Percentiles rank a stretch among this genome's conserved stretches.
Evolutionary conservation across 2,888 invertebrate species (phyloP).

Genomic region (Dolichopus griseipennis): DNA sequence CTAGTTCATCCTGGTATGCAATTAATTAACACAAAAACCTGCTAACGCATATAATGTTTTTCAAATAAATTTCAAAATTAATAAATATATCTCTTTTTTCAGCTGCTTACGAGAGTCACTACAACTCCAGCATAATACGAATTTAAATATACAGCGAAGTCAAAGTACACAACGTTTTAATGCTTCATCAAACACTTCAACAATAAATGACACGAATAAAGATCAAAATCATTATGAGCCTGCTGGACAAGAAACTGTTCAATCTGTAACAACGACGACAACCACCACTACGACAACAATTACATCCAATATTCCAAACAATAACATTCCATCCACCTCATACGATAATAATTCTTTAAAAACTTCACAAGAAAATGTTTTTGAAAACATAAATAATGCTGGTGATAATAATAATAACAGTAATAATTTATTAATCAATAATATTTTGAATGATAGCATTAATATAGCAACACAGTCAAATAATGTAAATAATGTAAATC

Average conservation of each 20-base stretch:
- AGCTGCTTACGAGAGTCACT: slow-evolving; percentile 42
- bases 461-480: slow-evolving; percentile 19
- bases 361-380: slow-evolving; percentile 12
- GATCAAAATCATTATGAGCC: slow-evolving; percentile 25
- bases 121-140: slow-evolving; percentile 43
- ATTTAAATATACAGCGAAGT: slow-evolving; percentile 43
- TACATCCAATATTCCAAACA: slow-evolving; percentile 15
- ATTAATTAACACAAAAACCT: not conserved
- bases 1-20: slow-evolving; percentile 35
- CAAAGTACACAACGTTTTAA: slow-evolving; percentile 42
- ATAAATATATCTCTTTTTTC: slow-evolving; percentile 13
- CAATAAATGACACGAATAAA: slow-evolving; percentile 25
- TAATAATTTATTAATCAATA: slow-evolving; percentile 18
- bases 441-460: slow-evolving; percentile 13
- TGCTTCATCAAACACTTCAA: slow-evolving; percentile 2
- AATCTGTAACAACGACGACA: slow-evolving; percentile 15
- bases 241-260: slow-evolving; percentile 24
- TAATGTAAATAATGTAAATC: slow-evolving; percentile 26
- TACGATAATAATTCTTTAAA: slow-evolving; percentile 14
- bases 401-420: slow-evolving; percentile 23
- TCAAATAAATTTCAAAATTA: not conserved
- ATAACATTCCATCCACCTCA: not conserved
- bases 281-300: slow-evolving; percentile 11
- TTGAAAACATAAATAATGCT: slow-evolving; percentile 14
- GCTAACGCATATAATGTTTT: not conserved